Conservation (phyloP, 2,113 vertebrate genomes). For the Hassar affinis region DNA sequence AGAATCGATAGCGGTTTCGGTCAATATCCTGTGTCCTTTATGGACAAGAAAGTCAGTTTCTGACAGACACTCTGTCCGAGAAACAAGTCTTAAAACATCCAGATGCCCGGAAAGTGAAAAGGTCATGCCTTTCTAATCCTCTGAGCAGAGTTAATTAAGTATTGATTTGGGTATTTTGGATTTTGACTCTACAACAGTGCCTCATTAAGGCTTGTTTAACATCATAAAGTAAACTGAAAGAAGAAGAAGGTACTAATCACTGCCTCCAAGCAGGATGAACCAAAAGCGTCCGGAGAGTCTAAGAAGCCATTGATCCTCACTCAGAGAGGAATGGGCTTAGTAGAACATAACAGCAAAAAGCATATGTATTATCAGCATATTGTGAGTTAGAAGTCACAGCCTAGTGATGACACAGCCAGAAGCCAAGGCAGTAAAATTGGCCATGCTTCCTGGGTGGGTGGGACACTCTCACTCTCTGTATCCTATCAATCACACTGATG, state of each 20-base stretch:
- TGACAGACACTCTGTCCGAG: not conserved
- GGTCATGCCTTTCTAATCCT: constrained; percentile 14
- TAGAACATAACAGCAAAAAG: not conserved
- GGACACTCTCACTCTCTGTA: not conserved
- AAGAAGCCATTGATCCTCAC: too few relatives aligned
- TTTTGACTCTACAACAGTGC: not conserved
- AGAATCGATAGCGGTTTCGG: not conserved
- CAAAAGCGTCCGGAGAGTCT: not conserved
- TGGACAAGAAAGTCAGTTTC: not conserved
- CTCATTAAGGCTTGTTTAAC: not conserved
- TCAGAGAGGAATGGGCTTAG: not conserved
- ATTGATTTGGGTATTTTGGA: constrained; percentile 1
- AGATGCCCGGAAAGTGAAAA: not conserved
- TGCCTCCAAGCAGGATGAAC: not conserved
- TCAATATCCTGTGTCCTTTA: not conserved
- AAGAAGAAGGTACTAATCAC: not conserved
- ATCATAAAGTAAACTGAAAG: not conserved
- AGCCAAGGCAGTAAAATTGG: not conserved
- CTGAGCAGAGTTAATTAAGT: not conserved
- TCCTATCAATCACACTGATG: not conserved
- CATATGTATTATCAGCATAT: not conserved
- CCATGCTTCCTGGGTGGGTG: not conserved
- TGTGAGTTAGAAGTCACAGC: not conserved
- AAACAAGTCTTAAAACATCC: not conserved
- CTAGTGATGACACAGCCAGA: not conserved